Conservation (phyloP, 2,113 vertebrate species). For the Ibidorhyncha struthersii region DNA sequence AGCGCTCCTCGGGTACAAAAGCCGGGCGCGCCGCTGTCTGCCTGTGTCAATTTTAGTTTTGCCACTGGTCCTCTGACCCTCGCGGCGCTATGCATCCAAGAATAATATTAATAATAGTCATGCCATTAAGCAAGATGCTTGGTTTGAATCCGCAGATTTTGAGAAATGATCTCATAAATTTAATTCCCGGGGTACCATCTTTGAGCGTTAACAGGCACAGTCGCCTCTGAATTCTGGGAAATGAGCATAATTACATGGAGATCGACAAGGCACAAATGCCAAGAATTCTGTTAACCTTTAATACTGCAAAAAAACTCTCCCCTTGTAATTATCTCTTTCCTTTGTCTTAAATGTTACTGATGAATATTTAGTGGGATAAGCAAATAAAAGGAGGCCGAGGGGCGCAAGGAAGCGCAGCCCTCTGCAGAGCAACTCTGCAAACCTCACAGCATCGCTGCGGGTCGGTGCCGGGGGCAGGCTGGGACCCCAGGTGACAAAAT, state of each 20-base stretch:
- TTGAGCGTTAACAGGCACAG: slow-evolving; percentile 74
- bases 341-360: slow-evolving; percentile 84
- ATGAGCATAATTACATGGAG: slow-evolving; percentile 83
- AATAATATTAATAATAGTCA: slow-evolving; percentile 76
- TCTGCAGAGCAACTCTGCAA: not conserved
- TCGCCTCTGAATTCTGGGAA: slow-evolving; percentile 82
- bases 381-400: slow-evolving; percentile 70
- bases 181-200: slow-evolving; percentile 79
- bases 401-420: slow-evolving; percentile 14
- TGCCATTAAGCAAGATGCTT: slow-evolving; percentile 69
- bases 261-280: slow-evolving; percentile 84
- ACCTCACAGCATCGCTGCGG: not conserved
- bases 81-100: slow-evolving; percentile 44
- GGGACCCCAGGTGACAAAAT: not conserved
- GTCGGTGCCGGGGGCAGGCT: no score
- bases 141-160: slow-evolving; percentile 70
- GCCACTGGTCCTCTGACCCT: slow-evolving; percentile 57
- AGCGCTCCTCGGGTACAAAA: not conserved
- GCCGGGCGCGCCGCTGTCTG: not conserved
- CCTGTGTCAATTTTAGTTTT: slow-evolving; percentile 22
- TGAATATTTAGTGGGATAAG: slow-evolving; percentile 79
- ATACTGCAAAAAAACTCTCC: slow-evolving; percentile 78
- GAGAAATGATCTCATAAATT: slow-evolving; percentile 80
- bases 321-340: slow-evolving; percentile 81
- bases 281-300: slow-evolving; percentile 87